Conservation (phyloP, 2,888 invertebrate species). For the Panzeria rudis region DNA sequence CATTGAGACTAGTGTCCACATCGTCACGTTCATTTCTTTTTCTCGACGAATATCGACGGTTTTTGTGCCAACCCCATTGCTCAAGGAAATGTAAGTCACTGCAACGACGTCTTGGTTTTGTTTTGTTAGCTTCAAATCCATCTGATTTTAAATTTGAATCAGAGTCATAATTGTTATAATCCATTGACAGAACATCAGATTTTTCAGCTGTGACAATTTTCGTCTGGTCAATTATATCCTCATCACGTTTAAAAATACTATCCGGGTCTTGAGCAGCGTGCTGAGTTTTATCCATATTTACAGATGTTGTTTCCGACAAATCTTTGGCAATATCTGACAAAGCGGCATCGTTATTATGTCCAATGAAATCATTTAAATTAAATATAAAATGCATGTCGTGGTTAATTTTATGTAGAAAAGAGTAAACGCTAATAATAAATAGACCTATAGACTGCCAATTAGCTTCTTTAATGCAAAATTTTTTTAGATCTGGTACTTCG, state of each 20-base stretch:
- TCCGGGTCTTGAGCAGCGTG: neutral
- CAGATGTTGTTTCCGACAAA: neutral
- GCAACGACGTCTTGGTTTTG: conserved; percentile 86
- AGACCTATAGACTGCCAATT: conserved; percentile 88
- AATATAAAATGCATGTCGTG: conserved; percentile 82
- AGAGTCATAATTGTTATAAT: conserved; percentile 74
- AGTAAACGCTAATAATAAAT: conserved; percentile 87
- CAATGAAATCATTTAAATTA: conserved; percentile 80
- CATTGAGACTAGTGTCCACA: conserved; percentile 78
- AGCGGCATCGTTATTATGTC: neutral
- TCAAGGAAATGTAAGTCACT: conserved; percentile 89
- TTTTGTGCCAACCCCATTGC: conserved; percentile 90
- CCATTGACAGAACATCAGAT: conserved; percentile 62
- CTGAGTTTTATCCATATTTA: neutral
- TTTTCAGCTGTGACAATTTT: conserved; percentile 44
- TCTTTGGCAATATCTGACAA: neutral
- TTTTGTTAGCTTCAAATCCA: conserved; percentile 76
- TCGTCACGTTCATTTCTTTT: conserved; percentile 79
- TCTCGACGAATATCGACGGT: conserved; percentile 77
- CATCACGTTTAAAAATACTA: neutral
- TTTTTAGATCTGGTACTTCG: conserved; percentile 21
- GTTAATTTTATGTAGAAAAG: conserved; percentile 85
- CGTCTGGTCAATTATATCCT: neutral
- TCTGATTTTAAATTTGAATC: conserved; percentile 77
- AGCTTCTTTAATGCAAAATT: conserved; percentile 80